Evolutionary conservation across 2,797 vertebrate species (phyloP), one percentile per base, ranked within the genome.

Genomic region (Nyctalus aviator): DNA sequence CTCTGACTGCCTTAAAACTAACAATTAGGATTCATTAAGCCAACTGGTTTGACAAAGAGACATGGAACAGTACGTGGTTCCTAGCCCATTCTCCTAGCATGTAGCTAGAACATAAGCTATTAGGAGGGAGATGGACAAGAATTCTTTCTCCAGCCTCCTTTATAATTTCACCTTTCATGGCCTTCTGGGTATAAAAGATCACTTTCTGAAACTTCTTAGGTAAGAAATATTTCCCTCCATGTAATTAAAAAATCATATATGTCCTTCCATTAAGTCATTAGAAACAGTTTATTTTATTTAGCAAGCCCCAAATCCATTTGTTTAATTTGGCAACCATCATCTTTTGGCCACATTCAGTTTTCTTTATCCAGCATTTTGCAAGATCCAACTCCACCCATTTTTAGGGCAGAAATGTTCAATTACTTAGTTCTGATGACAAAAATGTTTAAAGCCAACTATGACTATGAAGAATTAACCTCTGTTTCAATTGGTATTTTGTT

Each of bases 1-100:
- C 83, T 32, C 88, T 91, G 95, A 76, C 71, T 95, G 84, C 79
- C 91, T 53, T 75, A 73, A 95, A 35, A 96, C 76, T 92, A 94
- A 84, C 96, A 97, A 95, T 97, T 96, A 97, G 94, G 84, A 0
- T 3, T 93, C 92, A 88, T 96, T 97, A 97, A 95, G 72, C 76
- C 95, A 93, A 96, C 46, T 96, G 84, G 86, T 96, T 93, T 97
- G 93, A 94, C 79, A 94, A 69, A 90, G 81, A 95, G 66, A 90
- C 91, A 96, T 35, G 41, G 94, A 89, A 86, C n/a, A 59, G 5
- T 21, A 20, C 72, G 1, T 3, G 4, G 21, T 76, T 41, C 32
- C 69, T 11, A 4, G 9, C n/a, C 10, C 8, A 69, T 91, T 96
- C 64, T 86, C 17, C 21, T 46, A 72, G 0, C 48, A 81, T 23